Conservation (phyloP, 2,797 vertebrate species). For the Clarias platycephalus region DNA sequence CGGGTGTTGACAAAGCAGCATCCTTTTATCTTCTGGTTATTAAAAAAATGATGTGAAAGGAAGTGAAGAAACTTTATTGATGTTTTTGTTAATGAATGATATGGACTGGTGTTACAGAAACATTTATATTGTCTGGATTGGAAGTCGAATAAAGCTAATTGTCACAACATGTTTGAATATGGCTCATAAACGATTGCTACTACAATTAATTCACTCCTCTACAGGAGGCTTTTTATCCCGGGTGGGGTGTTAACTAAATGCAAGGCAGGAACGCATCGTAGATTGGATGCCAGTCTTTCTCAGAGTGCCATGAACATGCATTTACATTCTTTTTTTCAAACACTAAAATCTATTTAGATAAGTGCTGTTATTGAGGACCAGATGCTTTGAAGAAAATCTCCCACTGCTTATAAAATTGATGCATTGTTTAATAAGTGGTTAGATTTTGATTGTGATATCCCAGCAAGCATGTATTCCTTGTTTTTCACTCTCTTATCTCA, state of each 20-base stretch:
- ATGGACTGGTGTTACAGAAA: slow-evolving; percentile 61
- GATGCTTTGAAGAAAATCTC: slow-evolving; percentile 2
- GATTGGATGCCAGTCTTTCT: background rate
- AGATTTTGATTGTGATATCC: background rate
- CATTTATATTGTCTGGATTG: slow-evolving; percentile 74
- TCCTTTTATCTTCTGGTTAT: slow-evolving; percentile 32
- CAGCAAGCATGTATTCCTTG: background rate
- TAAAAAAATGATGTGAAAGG: slow-evolving; percentile 16
- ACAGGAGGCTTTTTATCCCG: background rate
- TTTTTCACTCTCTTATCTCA: background rate
- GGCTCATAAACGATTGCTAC: background rate
- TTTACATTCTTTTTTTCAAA: slow-evolving; percentile 5
- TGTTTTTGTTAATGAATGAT: slow-evolving; percentile 33
- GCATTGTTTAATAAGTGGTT: background rate
- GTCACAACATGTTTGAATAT: background rate
- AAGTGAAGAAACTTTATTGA: slow-evolving; percentile 39
- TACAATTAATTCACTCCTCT: background rate
- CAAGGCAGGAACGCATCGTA: background rate
- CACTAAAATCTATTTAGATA: slow-evolving; percentile 4
- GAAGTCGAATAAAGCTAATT: slow-evolving; percentile 72
- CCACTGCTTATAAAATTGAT: background rate
- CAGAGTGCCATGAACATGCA: background rate
- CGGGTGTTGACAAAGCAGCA: slow-evolving; percentile 47
- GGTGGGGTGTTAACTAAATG: background rate
- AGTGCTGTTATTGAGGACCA: background rate